Percentiles rank a stretch among this genome's conserved stretches.
Evolutionary conservation across 2,113 vertebrate genomes (phyloP).

Genomic region (Galemys pyrenaicus): DNA sequence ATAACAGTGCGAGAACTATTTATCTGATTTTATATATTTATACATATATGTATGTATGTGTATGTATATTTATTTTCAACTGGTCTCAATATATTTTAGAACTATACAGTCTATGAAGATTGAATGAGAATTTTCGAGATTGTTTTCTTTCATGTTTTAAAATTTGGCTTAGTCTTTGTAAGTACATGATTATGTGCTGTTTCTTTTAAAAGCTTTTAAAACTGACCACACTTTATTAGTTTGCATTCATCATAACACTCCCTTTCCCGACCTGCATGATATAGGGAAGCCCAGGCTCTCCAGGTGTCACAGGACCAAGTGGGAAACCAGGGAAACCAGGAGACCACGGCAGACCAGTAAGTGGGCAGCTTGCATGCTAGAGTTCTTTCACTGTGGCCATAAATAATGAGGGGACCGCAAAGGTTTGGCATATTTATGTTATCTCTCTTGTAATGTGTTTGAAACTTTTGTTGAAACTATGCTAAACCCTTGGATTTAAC

Average conservation of each 20-base stretch:
- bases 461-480: slow-evolving; percentile 65
- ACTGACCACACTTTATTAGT: background rate
- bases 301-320: slow-evolving; percentile 90
- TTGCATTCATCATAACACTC: background rate
- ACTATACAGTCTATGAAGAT: background rate
- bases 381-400: slow-evolving; percentile 43
- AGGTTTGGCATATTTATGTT: slow-evolving; percentile 55
- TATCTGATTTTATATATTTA: background rate
- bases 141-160: background rate
- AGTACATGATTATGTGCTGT: background rate
- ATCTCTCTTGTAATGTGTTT: slow-evolving; percentile 55
- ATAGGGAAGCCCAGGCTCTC: slow-evolving; percentile 94
- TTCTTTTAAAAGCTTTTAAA: slow-evolving; percentile 35
- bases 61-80: background rate
- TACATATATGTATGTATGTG: background rate
- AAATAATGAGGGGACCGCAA: slow-evolving; percentile 30
- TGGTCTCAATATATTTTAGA: slow-evolving; percentile 20
- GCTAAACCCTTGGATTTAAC: slow-evolving; percentile 69
- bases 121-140: background rate
- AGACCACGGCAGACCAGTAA: slow-evolving; percentile 91
- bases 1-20: background rate
- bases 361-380: slow-evolving; percentile 69
- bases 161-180: background rate
- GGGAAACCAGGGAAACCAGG: slow-evolving; percentile 94
- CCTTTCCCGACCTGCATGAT: slow-evolving; percentile 58